phyloP scores from a whole-genome alignment of 2,888 invertebrate species.

The Pseudeuparius sepicola region DNA sequence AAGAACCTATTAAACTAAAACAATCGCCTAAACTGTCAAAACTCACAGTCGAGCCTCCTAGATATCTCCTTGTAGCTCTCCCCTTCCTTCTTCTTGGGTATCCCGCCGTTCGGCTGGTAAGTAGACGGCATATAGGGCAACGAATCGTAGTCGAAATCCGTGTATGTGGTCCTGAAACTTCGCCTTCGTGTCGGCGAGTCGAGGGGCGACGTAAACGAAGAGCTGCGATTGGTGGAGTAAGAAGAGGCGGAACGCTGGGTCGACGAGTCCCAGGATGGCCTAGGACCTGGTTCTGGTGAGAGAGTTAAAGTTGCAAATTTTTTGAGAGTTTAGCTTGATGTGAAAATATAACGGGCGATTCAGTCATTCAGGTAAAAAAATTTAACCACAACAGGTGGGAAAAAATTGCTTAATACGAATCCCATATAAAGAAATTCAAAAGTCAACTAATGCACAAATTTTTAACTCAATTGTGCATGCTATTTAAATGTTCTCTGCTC shows the following conservation, averaged over 20 bases:
- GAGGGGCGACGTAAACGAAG: conserved; percentile 11
- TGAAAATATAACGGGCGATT: too few species aligned
- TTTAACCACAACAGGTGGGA: too few species aligned
- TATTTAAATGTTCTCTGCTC: too few species aligned
- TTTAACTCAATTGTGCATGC: too few species aligned
- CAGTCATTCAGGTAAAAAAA: too few species aligned
- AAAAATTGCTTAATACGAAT: too few species aligned
- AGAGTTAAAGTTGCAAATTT: too few species aligned
- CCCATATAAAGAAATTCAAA: too few species aligned
- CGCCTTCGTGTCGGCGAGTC: conserved; percentile 22
- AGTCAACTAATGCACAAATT: too few species aligned
- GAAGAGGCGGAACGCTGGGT: conserved; percentile 24
- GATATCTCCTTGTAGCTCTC: conserved; percentile 38
- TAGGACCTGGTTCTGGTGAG: conserved; percentile 44
- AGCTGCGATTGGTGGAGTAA: conserved; percentile 8
- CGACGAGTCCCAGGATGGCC: conserved; percentile 38
- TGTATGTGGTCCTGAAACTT: conserved; percentile 21
- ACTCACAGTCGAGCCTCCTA: conserved; percentile 36
- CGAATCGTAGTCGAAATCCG: conserved; percentile 27
- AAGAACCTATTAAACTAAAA: too few species aligned
- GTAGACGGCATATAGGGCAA: conserved; percentile 28
- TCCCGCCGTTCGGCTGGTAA: conserved; percentile 24
- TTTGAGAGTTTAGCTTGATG: too few species aligned
- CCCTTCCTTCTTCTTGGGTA: conserved; percentile 36
- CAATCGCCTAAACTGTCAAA: too few species aligned